Conservation (phyloP, 1,140 invertebrate genomes). For the Amyelois transitella region DNA sequence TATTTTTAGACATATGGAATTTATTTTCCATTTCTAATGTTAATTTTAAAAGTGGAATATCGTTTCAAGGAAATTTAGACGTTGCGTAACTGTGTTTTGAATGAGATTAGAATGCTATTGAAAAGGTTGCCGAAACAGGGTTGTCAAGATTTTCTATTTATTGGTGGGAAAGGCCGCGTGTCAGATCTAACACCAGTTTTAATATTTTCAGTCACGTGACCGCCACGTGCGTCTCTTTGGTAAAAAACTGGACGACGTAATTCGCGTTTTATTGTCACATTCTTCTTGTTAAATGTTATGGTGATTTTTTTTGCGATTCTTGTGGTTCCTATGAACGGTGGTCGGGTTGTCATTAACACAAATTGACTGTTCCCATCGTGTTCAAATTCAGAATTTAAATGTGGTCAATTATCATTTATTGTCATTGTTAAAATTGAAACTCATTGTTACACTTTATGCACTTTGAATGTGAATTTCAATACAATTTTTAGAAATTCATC, state of each 20-base stretch:
- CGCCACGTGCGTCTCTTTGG: constrained; percentile 57
- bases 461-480: neutral
- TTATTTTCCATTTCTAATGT: constrained; percentile 2
- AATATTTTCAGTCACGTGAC: constrained; percentile 66
- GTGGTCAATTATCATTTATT: constrained; percentile 4
- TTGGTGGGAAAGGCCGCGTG: constrained; percentile 72
- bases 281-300: constrained; percentile 59
- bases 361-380: constrained; percentile 20
- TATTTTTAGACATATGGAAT: constrained; percentile 5
- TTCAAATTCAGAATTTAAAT: neutral
- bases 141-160: constrained; percentile 65
- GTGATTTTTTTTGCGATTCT: constrained; percentile 40
- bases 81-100: constrained; percentile 3
- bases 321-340: constrained; percentile 33
- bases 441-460: neutral
- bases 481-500: neutral
- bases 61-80: neutral
- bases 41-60: neutral
- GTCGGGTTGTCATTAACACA: constrained; percentile 21
- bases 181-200: constrained; percentile 72
- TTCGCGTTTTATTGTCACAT: constrained; percentile 68
- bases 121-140: constrained; percentile 33
- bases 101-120: constrained; percentile 4
- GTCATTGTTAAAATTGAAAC: neutral
- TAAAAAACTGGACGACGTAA: constrained; percentile 68